Conservation (phyloP, 37 sponge, comb jelly and placozoan genomes). For the Aphrocallistes beatrix region DNA sequence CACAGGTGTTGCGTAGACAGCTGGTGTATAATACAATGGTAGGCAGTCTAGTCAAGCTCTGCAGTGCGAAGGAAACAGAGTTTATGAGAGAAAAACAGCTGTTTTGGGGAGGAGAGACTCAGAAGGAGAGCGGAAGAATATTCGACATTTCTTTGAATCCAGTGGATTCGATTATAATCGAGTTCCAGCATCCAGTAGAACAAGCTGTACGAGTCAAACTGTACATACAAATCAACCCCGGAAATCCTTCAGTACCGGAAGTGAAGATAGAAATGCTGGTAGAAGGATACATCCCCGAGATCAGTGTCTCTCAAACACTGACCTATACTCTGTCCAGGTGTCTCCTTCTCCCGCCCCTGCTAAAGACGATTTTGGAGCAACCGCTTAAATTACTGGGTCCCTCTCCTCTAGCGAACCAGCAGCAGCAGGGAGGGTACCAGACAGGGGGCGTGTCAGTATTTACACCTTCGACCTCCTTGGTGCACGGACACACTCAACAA, state of each 20-base stretch:
- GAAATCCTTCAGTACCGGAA: neutral
- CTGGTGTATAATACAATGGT: neutral
- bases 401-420: neutral
- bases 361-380: neutral
- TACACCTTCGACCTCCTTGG: too few species aligned
- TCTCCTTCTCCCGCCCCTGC: neutral
- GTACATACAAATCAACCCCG: neutral
- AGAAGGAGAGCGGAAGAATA: neutral
- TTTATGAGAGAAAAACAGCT: neutral
- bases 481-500: too few species aligned
- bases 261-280: conserved; percentile 7
- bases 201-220: neutral
- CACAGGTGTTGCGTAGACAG: neutral
- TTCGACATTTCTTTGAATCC: neutral
- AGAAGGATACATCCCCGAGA: neutral
- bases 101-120: neutral
- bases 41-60: neutral
- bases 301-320: neutral
- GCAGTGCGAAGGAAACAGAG: neutral
- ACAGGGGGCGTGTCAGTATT: too few species aligned
- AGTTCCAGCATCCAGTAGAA: neutral
- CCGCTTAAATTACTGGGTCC: neutral
- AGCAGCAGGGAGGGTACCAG: neutral
- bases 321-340: neutral
- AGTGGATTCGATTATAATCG: neutral